Evolutionary conservation across 1,140 invertebrate species (phyloP), one percentile per base, ranked within the genome.

Genomic region (Acyrthosiphon pisum): DNA sequence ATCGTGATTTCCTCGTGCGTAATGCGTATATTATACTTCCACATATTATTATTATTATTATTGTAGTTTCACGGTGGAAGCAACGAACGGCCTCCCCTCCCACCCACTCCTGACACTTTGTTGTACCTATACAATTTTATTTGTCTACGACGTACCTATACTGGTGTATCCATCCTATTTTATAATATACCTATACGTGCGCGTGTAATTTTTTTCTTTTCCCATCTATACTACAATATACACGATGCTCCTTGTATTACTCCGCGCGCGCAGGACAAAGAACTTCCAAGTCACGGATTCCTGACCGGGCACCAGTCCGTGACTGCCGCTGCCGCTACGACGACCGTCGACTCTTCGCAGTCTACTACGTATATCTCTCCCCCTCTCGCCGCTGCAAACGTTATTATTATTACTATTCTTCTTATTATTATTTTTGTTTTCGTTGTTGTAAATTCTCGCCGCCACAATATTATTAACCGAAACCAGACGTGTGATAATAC

Each of bases 221-320:
- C 76, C 91, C 81, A 37, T 84, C 91, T 41, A 48, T 50, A 26
- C 14, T 76, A 6, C n/a, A 60, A n/a, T 68, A 68, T 11, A 60
- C 56, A 60, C 11, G 8, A 53, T n/a, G 76, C 68, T 84, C 18
- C 91, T 92, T 35, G 60, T 48, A 26, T 91, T 91, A 84, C 81
- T 84, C 48, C 44, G 90, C 14, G 20, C 23, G 9, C 60, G 44
- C 30, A 53, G 91, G 91, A 93, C 91, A 93, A 93, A 93, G 91
- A 93, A 93, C 91, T 35, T 83, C 81, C 91, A 44, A 84, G 91
- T 93, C 91, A 93, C 91, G 91, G 91, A 93, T 93, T 93, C 76
- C 81, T 93, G 91, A 53, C 46, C 91, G 68, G 48, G 76, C 81
- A 93, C 91, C 50, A 48, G 91, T 93, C 91, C 91, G 91, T 93